Conservation (phyloP, 2,797 vertebrate species). For the Hozukius guyotensis region DNA sequence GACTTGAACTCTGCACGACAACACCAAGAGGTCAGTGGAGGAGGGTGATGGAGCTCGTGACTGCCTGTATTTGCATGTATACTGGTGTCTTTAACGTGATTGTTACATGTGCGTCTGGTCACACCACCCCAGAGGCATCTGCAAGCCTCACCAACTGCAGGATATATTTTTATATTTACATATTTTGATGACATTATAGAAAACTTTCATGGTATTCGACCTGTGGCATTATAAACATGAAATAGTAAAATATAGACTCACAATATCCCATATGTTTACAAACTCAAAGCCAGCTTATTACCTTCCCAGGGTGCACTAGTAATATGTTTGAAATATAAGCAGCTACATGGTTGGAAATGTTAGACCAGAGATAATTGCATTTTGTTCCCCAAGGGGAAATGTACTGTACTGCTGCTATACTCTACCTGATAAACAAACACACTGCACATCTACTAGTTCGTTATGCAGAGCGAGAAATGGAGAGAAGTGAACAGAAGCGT, state of each 20-base stretch:
- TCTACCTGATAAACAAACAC: constrained; percentile 44
- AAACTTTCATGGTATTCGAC: background rate
- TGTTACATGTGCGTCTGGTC: background rate
- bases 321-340: constrained; percentile 30
- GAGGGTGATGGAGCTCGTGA: background rate
- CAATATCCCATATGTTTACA: constrained; percentile 12
- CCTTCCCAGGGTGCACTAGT: background rate
- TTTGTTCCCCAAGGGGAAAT: constrained; percentile 14
- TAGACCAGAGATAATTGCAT: constrained; percentile 45
- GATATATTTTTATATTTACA: background rate
- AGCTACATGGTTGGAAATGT: constrained; percentile 24
- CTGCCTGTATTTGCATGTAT: background rate
- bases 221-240: background rate
- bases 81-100: background rate
- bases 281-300: constrained; percentile 19
- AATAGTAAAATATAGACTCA: constrained; percentile 8
- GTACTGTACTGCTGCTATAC: background rate
- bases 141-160: background rate
- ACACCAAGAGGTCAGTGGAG: constrained; percentile 88
- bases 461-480: constrained; percentile 31
- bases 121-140: background rate
- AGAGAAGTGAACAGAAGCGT: constrained; percentile 26
- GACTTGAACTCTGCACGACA: constrained; percentile 81
- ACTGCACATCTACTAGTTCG: constrained; percentile 13
- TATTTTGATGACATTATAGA: background rate